These are phyloP conservation scores for Parascotia fuliginaria DNA, from an alignment of 2,888 invertebrate species.

Conservation along the genomic window DNA sequence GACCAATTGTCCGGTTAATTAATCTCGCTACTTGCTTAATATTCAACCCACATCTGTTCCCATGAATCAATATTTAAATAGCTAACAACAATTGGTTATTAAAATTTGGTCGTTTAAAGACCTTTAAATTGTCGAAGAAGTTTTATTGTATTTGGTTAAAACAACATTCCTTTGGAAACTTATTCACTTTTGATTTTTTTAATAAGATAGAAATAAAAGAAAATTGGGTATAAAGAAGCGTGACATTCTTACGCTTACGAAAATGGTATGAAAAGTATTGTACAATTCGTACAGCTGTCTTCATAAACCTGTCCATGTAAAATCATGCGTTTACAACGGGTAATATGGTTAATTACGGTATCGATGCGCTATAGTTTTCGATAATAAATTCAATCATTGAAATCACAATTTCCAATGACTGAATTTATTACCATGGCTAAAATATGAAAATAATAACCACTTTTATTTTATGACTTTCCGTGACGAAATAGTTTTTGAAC, in stretches of 20 bases:
- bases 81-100: no score
- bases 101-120: no score
- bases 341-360: slow-evolving; percentile 44
- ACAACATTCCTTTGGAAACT: no score
- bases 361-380: slow-evolving; percentile 31
- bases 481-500: not conserved
- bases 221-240: not conserved
- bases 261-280: not conserved
- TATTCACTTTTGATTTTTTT: no score
- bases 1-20: slow-evolving; percentile 39
- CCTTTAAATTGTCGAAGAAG: no score
- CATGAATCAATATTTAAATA: not conserved
- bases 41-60: slow-evolving; percentile 11
- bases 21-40: slow-evolving; percentile 21
- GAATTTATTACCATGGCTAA: slow-evolving; percentile 32
- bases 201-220: no score
- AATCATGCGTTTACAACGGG: slow-evolving; percentile 31
- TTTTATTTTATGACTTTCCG: slow-evolving; percentile 1
- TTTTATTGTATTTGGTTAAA: no score
- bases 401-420: slow-evolving; percentile 2
- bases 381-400: slow-evolving; percentile 34
- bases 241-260: not conserved
- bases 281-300: not conserved
- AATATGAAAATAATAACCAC: slow-evolving; percentile 18
- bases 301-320: slow-evolving; percentile 2